phyloP scores from a whole-genome alignment of 2,888 invertebrate genomes.

The Dicyrtomina minuta region DNA sequence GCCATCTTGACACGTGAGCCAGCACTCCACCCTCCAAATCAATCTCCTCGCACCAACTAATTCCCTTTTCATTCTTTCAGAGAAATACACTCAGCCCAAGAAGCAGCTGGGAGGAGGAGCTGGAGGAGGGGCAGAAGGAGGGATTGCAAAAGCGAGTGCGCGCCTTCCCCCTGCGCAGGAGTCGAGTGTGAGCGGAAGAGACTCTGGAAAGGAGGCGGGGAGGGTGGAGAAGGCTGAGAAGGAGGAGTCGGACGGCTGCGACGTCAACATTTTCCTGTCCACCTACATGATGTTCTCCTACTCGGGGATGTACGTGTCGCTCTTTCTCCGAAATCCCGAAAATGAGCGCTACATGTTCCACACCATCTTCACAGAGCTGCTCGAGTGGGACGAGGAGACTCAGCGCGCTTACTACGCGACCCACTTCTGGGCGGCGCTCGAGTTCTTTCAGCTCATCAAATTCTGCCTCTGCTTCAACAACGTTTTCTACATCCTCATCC shows the following conservation, averaged over 20 bases:
- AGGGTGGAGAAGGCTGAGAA: neutral
- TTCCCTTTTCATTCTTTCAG: neutral
- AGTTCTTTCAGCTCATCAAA: constrained; percentile 15
- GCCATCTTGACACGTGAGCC: constrained; percentile 8
- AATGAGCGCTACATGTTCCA: constrained; percentile 8
- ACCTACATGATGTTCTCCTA: constrained; percentile 28
- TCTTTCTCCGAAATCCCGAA: constrained; percentile 9
- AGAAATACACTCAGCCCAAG: no score
- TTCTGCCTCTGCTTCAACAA: constrained; percentile 23
- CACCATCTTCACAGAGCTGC: neutral
- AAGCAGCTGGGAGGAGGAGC: no score
- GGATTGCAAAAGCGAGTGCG: no score
- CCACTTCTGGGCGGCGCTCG: constrained; percentile 1
- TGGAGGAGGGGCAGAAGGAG: no score
- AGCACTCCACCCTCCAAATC: neutral
- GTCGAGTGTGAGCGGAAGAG: neutral
- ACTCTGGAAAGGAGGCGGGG: neutral
- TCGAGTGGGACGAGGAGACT: neutral
- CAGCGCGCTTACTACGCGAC: no score
- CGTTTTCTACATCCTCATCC: constrained; percentile 22
- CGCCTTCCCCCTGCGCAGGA: neutral
- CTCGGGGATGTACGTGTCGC: neutral
- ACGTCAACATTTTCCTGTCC: constrained; percentile 23
- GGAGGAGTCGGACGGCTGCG: constrained; percentile 20
- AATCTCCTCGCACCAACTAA: neutral